Conservation (phyloP, 2,888 invertebrate species). For the Melanargia galathea region DNA sequence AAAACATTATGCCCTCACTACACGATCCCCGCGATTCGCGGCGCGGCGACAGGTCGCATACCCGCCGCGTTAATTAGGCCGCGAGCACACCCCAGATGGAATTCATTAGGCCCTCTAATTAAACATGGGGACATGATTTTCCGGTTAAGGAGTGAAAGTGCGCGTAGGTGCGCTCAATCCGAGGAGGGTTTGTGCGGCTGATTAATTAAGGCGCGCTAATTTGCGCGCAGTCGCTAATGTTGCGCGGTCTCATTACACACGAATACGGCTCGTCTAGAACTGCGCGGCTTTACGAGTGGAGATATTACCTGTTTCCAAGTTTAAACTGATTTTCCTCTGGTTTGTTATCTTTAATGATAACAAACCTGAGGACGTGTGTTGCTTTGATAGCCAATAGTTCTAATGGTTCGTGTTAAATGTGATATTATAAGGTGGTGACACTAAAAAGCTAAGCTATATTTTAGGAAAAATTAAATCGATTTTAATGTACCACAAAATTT, state of each 20-base stretch:
- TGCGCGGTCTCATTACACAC: conserved; percentile 32
- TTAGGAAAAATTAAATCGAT: too few species aligned
- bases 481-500: too few species aligned
- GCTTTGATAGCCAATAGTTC: too few species aligned
- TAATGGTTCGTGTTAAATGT: too few species aligned
- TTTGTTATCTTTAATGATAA: too few species aligned
- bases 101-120: conserved; percentile 72
- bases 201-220: conserved; percentile 59
- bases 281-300: background rate
- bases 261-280: background rate
- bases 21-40: conserved; percentile 21
- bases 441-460: too few species aligned
- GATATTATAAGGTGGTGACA: too few species aligned
- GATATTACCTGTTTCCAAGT: background rate
- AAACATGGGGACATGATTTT: conserved; percentile 70
- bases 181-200: conserved; percentile 45
- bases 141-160: conserved; percentile 64
- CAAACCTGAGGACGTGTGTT: too few species aligned
- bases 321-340: too few species aligned
- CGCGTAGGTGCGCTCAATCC: conserved; percentile 57
- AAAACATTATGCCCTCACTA: conserved; percentile 29
- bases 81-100: conserved; percentile 60
- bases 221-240: conserved; percentile 35
- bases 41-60: conserved; percentile 44
- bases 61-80: conserved; percentile 61